Conservation (phyloP, 2,113 vertebrate species). For the Callorhinus ursinus region DNA sequence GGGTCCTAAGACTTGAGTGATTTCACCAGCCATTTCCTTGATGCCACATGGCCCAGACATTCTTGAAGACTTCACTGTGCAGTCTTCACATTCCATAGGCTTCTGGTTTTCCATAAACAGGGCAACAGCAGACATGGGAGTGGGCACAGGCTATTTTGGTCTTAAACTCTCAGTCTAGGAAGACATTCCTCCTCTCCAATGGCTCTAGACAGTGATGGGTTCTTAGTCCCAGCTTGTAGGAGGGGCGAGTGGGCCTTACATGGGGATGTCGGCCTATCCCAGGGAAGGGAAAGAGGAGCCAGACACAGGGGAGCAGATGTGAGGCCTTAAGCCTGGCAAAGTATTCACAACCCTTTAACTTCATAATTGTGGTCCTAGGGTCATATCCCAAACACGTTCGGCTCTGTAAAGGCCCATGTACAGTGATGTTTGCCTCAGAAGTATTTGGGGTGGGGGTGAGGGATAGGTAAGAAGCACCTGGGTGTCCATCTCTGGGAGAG, state of each 20-base stretch:
- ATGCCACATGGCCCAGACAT: slow-evolving; percentile 36
- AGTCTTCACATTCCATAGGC: slow-evolving; percentile 54
- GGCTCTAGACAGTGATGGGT: background rate
- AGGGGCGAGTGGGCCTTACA: background rate
- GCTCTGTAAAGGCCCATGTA: background rate
- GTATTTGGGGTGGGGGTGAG: background rate
- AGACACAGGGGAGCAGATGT: background rate
- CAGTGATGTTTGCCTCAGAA: background rate
- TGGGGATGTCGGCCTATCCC: background rate
- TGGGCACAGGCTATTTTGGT: slow-evolving; percentile 21
- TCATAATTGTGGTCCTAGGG: background rate
- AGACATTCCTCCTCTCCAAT: background rate
- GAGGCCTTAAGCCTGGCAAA: background rate
- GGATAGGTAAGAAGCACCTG: background rate
- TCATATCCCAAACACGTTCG: background rate
- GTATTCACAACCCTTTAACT: background rate
- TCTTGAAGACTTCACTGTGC: slow-evolving; percentile 45
- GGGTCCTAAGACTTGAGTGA: background rate
- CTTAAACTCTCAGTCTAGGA: background rate
- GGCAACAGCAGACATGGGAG: slow-evolving; percentile 25
- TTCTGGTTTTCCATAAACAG: slow-evolving; percentile 67
- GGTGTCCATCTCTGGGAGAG: background rate
- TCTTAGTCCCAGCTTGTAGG: slow-evolving; percentile 1
- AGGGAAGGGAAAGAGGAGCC: background rate
- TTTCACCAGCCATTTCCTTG: slow-evolving; percentile 19